These are phyloP conservation scores for Clarias laeviceps DNA, from an alignment of 2,797 vertebrate genomes.

Conservation along the genomic window DNA sequence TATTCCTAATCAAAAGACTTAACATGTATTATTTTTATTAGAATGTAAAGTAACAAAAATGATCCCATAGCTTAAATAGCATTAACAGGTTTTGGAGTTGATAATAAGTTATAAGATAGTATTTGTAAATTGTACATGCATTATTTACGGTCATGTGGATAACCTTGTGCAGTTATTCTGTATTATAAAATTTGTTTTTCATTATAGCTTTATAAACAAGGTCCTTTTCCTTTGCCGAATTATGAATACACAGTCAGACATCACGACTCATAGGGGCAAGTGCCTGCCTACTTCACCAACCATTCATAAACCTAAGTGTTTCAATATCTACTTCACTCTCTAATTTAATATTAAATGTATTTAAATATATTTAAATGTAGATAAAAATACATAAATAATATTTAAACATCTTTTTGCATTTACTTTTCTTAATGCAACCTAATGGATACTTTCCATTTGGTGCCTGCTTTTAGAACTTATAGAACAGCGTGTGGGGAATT, in stretches of 20 bases:
- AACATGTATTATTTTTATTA: neutral
- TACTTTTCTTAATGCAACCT: neutral
- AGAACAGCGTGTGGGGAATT: neutral
- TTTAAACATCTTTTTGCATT: neutral
- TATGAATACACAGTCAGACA: conserved; percentile 4
- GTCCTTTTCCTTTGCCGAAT: neutral
- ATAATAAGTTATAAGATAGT: neutral
- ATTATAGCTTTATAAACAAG: neutral
- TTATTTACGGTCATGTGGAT: neutral
- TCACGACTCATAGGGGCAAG: neutral
- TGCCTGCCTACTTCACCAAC: neutral
- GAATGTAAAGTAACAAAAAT: neutral
- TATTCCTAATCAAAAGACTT: neutral
- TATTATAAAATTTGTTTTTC: neutral
- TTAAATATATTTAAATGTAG: too few relatives aligned
- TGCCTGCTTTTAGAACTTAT: neutral
- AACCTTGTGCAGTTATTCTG: neutral
- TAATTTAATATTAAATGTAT: neutral
- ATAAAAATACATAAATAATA: too few relatives aligned
- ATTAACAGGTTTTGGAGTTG: neutral
- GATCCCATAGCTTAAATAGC: neutral
- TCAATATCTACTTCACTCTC: neutral
- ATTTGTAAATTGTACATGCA: neutral
- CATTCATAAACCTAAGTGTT: neutral
- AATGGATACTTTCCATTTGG: neutral